A percentile compares a stretch with the other conserved stretches of the same genome.
These are phyloP conservation scores for Scytalopus superciliaris DNA, from an alignment of 2,113 vertebrate genomes.

Conservation along the genomic window DNA sequence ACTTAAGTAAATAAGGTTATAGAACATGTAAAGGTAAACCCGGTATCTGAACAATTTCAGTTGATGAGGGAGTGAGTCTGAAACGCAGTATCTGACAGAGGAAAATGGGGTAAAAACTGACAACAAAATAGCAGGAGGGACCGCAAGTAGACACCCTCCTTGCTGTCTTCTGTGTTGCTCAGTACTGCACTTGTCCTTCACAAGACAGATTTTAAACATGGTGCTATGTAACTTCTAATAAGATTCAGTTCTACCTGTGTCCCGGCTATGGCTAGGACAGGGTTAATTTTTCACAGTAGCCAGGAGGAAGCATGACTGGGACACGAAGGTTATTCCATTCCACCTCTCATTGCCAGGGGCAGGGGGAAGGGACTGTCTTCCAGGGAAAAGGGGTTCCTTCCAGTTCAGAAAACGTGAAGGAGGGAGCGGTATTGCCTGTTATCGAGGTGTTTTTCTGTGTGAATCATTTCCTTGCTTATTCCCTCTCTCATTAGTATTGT, in stretches of 20 bases:
- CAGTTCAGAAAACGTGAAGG: not conserved
- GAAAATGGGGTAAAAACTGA: not conserved
- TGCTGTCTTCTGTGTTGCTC: not conserved
- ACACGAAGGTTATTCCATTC: not conserved
- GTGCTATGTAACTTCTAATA: not conserved
- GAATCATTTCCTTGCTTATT: not conserved
- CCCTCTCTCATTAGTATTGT: not conserved
- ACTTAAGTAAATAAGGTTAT: not conserved
- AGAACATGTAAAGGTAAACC: not conserved
- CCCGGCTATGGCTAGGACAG: not conserved
- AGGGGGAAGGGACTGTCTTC: not conserved
- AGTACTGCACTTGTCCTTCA: not conserved
- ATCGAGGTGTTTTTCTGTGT: not conserved
- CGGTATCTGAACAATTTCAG: not conserved
- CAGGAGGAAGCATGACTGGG: not conserved
- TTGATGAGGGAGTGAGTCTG: not conserved
- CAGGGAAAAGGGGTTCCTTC: not conserved
- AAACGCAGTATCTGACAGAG: not conserved
- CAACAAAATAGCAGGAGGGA: not conserved
- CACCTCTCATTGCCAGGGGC: not conserved
- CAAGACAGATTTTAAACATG: not conserved
- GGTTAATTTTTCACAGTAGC: not conserved
- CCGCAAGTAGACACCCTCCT: not conserved
- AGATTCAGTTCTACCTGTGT: not conserved
- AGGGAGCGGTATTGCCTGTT: not conserved